phyloP scores from a whole-genome alignment of 2,888 invertebrate genomes.

The Heliconius erato region DNA sequence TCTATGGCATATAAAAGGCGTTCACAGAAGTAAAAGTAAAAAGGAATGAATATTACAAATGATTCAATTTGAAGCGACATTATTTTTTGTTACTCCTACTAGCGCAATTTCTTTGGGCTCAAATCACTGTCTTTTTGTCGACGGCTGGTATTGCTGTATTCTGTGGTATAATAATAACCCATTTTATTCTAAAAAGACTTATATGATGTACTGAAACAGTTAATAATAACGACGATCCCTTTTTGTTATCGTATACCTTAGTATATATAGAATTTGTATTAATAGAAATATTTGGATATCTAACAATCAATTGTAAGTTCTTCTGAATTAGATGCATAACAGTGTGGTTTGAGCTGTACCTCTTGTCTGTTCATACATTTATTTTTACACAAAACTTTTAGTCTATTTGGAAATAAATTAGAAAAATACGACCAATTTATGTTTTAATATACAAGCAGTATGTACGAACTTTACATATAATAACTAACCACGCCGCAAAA shows the following conservation, averaged over 20 bases:
- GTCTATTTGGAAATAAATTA: no score
- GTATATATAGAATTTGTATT: background rate
- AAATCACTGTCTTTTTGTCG: constrained; percentile 70
- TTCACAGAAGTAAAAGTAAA: constrained; percentile 70
- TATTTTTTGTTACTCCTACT: constrained; percentile 73
- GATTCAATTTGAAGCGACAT: constrained; percentile 80
- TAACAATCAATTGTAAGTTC: background rate
- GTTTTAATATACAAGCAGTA: background rate
- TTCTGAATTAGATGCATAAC: background rate
- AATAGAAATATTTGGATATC: background rate
- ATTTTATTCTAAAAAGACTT: background rate
- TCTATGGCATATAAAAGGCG: constrained; percentile 59
- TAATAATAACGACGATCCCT: background rate
- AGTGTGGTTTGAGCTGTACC: no score
- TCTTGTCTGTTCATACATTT: no score
- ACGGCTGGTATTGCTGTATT: constrained; percentile 61
- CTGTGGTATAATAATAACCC: constrained; percentile 53
- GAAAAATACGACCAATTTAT: no score
- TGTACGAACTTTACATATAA: no score
- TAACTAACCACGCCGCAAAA: no score
- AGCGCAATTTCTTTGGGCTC: constrained; percentile 69
- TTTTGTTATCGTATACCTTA: background rate
- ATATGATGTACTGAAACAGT: constrained; percentile 7
- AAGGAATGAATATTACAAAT: constrained; percentile 82
- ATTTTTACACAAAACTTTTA: no score